Percentiles rank a stretch among this genome's conserved stretches.
Evolutionary conservation across 2,888 invertebrate species (phyloP).

Genomic region (Zhuqinia jingwanae): DNA sequence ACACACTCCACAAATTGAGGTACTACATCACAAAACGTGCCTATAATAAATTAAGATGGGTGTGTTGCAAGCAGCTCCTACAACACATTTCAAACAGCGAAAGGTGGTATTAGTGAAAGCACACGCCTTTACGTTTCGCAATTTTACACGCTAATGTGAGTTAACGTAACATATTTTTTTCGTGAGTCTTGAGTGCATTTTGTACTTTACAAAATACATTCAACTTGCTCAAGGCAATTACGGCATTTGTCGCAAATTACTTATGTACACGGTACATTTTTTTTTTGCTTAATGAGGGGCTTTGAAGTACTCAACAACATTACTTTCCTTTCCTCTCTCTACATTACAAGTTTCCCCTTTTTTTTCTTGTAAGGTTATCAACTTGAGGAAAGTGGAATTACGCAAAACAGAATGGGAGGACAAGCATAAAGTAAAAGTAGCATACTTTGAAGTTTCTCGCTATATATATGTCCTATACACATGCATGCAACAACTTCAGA

Average conservation of each 20-base stretch:
- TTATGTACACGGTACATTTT: conserved; percentile 7
- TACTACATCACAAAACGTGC: neutral
- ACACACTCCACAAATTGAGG: conserved; percentile 15
- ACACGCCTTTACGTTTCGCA: conserved; percentile 13
- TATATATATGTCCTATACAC: no score
- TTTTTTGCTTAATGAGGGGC: conserved; percentile 34
- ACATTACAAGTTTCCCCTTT: neutral
- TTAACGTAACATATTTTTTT: neutral
- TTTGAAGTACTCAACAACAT: conserved; percentile 1
- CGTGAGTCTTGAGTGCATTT: neutral
- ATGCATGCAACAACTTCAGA: neutral
- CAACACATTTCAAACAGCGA: neutral
- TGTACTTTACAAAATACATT: conserved; percentile 4
- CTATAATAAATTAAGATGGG: neutral
- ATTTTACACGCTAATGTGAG: neutral
- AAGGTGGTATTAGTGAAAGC: conserved; percentile 8
- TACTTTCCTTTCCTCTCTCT: conserved; percentile 8
- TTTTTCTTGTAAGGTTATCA: neutral
- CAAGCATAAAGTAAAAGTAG: no score
- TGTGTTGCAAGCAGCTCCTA: no score
- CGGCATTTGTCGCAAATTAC: conserved; percentile 43
- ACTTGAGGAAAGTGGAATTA: neutral
- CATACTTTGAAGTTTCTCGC: neutral
- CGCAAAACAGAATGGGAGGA: neutral
- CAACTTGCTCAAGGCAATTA: conserved; percentile 30